Conservation (phyloP, 2,797 vertebrate genomes). For the Pseudopleuronectes americanus region DNA sequence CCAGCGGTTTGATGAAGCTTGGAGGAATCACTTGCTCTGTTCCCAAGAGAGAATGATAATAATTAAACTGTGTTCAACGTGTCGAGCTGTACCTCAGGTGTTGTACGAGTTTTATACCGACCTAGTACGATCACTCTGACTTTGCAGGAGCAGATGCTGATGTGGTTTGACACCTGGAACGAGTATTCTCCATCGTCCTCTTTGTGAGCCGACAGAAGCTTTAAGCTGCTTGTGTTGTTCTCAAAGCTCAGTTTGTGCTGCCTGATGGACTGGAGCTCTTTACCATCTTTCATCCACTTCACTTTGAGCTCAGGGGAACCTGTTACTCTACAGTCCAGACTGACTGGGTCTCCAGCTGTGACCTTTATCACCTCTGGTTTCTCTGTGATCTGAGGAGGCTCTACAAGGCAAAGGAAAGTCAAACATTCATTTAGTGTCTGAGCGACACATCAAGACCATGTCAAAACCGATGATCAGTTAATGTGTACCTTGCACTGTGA, state of each 20-base stretch:
- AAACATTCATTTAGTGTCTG: conserved; percentile 14
- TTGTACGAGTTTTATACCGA: conserved; percentile 81
- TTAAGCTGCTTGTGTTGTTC: conserved; percentile 93
- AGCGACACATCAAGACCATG: not conserved
- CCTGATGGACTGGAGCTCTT: conserved; percentile 92
- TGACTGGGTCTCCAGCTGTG: conserved; percentile 93
- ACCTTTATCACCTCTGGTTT: conserved; percentile 93
- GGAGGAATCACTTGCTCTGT: conserved; percentile 96
- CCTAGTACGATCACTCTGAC: conserved; percentile 92
- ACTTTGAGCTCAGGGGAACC: conserved; percentile 95
- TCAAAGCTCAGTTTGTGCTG: conserved; percentile 94
- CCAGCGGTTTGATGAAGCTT: conserved; percentile 92
- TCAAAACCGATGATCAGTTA: conserved; percentile 14
- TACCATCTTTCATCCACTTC: conserved; percentile 94
- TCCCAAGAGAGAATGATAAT: conserved; percentile 51
- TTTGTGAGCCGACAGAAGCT: conserved; percentile 90
- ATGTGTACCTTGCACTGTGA: conserved; percentile 93
- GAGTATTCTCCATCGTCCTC: conserved; percentile 92
- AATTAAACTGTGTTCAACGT: conserved; percentile 19
- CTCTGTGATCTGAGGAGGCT: conserved; percentile 94
- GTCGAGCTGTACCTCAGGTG: not conserved
- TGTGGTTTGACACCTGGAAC: conserved; percentile 95
- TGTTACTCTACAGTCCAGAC: conserved; percentile 93
- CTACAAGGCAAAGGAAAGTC: conserved; percentile 78
- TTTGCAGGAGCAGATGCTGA: conserved; percentile 92